These are phyloP conservation scores for Cynodonichthys magdalenae DNA, from an alignment of 2,797 vertebrate species.

Conservation along the genomic window DNA sequence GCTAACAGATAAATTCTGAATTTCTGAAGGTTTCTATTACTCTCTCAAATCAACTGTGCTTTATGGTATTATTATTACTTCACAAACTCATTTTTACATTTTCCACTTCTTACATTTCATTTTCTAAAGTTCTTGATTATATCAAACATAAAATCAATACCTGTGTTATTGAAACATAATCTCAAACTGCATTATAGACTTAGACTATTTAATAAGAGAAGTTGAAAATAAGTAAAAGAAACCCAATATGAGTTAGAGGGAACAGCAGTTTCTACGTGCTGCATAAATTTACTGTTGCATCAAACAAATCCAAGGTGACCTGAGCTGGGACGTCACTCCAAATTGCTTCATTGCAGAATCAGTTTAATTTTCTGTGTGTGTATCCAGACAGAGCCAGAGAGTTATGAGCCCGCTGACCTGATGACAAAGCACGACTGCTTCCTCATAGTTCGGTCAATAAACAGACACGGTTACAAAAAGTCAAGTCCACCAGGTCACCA, in stretches of 20 bases:
- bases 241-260: conserved; percentile 44
- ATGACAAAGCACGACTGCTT: conserved; percentile 78
- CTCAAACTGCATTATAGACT: not conserved
- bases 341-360: conserved; percentile 78
- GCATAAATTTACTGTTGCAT: conserved; percentile 57
- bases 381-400: conserved; percentile 55
- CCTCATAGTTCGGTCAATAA: conserved; percentile 73
- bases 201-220: conserved; percentile 8
- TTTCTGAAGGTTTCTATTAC: too few species aligned
- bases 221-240: conserved; percentile 18
- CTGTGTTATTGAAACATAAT: not conserved
- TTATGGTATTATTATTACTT: too few species aligned
- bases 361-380: conserved; percentile 73
- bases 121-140: too few species aligned
- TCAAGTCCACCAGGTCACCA: conserved; percentile 48
- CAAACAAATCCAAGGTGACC: conserved; percentile 73
- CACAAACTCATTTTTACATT: too few species aligned
- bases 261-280: conserved; percentile 44
- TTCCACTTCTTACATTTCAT: too few species aligned
- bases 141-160: too few species aligned
- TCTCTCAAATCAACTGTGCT: too few species aligned
- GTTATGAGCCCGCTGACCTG: conserved; percentile 75
- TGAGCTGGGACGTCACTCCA: conserved; percentile 55
- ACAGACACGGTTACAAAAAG: conserved; percentile 65
- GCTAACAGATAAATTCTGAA: too few species aligned